phyloP scores from a whole-genome alignment of 2,888 invertebrate genomes.

The Parnassius apollo region DNA sequence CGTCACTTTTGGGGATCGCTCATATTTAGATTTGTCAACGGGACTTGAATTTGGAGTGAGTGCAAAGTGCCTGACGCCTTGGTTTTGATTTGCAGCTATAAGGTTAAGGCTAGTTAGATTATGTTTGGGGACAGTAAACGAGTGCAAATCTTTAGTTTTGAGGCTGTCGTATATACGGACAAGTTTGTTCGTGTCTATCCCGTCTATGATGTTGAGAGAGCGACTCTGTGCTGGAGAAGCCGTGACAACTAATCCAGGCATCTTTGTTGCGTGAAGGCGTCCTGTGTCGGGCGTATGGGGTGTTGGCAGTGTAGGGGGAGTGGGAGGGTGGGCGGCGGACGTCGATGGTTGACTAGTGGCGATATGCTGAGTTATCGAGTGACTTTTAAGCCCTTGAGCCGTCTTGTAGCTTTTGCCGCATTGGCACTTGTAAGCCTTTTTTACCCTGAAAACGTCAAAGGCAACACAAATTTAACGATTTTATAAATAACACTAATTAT shows the following conservation, averaged over 20 bases:
- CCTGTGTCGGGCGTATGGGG: conserved; percentile 27
- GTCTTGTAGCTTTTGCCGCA: conserved; percentile 94
- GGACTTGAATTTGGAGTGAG: conserved; percentile 70
- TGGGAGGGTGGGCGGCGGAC: conserved; percentile 28
- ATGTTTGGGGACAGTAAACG: conserved; percentile 70
- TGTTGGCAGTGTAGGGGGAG: conserved; percentile 30
- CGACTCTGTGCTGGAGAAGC: conserved; percentile 57
- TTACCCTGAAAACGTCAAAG: conserved; percentile 80
- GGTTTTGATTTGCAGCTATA: conserved; percentile 42
- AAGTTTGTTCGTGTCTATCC: conserved; percentile 59
- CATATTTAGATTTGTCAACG: conserved; percentile 53
- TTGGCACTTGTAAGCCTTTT: conserved; percentile 90
- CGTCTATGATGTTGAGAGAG: conserved; percentile 47
- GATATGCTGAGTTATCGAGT: conserved; percentile 74
- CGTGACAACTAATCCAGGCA: conserved; percentile 68
- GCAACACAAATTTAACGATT: neutral
- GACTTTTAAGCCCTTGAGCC: conserved; percentile 88
- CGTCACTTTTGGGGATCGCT: conserved; percentile 58
- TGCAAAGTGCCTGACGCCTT: conserved; percentile 48
- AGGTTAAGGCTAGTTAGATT: conserved; percentile 55
- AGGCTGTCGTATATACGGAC: conserved; percentile 71
- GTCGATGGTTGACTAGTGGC: conserved; percentile 38
- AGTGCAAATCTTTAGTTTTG: conserved; percentile 60
- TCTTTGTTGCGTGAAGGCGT: conserved; percentile 38
- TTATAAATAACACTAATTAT: no score